Evolutionary conservation across 23 tunicate species (phyloP), one percentile per base, ranked within the genome.

Genomic region (Halocynthia aurantium): DNA sequence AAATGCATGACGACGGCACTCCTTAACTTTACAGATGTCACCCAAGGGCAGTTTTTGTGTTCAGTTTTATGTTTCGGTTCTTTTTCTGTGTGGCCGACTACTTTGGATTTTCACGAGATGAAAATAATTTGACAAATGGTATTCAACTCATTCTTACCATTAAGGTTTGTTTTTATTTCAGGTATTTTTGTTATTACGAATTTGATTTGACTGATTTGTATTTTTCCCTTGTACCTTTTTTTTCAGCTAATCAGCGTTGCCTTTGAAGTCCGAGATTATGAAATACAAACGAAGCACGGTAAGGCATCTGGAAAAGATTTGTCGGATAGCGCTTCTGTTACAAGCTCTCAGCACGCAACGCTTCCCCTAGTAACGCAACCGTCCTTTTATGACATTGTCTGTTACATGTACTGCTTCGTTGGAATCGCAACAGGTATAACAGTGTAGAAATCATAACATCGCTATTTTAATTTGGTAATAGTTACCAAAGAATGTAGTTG

Each of bases 341-440:
- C 44, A 31, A 31, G 44, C 44, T 31, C 44, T 0, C 44, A 74
- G 22, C 78, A 74, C 56, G 56, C 55, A 74, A 21, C 62, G 11
- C 17, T 74, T 15, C 78, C 50, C 5, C 57, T 74, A 2, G 8
- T 7, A 54, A 64, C 55, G 5, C 64, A 74, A 54, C 78, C 78
- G 9, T 74, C 78, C 0, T 20, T 13, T 54, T 53, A 19, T 55
- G 78, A 74, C 22, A 74, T 74, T 54, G 9, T 74, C 63, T 74
- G 78, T 49, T 74, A 74, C 62, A 74, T 74, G 78, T 74, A 74
- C 64, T 74, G 78, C 78, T 74, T 74, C 22, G 22, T 74, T 10
- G 78, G 78, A 10, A 20, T 74, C 19, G 5, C 49, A 53, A 74
- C 78, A 20, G 78, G 78, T 74, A 52, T 15, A 1, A 31, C 44